phyloP scores from a whole-genome alignment of 2,888 invertebrate genomes.

The Dastarcus helophoroides region DNA sequence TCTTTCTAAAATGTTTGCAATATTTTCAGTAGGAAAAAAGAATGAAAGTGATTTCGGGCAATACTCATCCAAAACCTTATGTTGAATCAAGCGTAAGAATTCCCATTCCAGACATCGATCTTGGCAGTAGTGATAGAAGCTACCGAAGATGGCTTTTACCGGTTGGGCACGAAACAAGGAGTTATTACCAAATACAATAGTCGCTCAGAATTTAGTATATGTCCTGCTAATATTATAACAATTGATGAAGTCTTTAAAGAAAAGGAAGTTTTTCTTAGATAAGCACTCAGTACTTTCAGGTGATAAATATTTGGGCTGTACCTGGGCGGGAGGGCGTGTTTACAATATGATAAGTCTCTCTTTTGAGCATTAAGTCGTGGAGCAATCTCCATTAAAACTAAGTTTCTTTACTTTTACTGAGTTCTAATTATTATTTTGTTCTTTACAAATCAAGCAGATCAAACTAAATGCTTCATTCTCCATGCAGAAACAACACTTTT shows the following conservation, averaged over 20 bases:
- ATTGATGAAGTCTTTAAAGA: conserved; percentile 12
- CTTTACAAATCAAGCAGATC: no score
- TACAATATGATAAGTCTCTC: no score
- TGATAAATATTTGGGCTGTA: no score
- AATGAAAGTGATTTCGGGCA: conserved; percentile 15
- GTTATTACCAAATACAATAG: conserved; percentile 11
- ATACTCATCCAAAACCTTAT: conserved; percentile 11
- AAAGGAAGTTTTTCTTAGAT: no score
- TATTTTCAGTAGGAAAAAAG: conserved; percentile 9
- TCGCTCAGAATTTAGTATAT: conserved; percentile 12
- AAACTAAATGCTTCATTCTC: no score
- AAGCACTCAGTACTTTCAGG: no score
- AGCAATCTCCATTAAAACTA: no score
- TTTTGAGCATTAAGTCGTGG: no score
- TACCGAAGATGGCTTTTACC: conserved; percentile 14
- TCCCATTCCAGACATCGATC: conserved; percentile 16
- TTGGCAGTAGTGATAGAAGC: conserved; percentile 15
- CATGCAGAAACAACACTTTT: no score
- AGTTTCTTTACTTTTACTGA: no score
- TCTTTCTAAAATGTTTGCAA: conserved; percentile 6
- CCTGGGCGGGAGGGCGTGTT: no score
- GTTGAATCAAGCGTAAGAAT: conserved; percentile 14
- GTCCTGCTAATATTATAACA: conserved; percentile 9
- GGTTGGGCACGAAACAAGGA: conserved; percentile 14
- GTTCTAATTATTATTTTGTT: no score